Evolutionary conservation across 2,888 invertebrate species (phyloP).

Genomic region (Eristalinus sepulchralis): DNA sequence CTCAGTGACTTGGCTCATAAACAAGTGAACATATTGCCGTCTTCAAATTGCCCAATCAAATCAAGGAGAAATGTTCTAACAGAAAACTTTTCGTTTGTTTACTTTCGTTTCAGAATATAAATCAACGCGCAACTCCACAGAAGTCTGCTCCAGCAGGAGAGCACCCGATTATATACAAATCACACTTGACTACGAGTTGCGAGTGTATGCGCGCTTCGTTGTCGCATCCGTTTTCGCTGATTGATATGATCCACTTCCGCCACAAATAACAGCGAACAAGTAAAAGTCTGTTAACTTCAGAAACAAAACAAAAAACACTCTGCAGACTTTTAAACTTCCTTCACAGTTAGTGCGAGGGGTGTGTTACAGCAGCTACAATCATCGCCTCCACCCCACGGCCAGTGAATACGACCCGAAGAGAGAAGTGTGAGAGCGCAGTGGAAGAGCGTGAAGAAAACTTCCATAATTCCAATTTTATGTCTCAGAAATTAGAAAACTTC

Average conservation of each 20-base stretch:
- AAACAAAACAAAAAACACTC: slow-evolving; percentile 14
- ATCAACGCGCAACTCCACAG: slow-evolving; percentile 43
- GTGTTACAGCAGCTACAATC: neutral
- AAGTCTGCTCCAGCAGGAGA: slow-evolving; percentile 55
- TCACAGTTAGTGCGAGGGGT: neutral
- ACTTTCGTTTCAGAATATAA: slow-evolving; percentile 62
- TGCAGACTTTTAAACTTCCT: slow-evolving; percentile 9
- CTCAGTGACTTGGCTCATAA: neutral
- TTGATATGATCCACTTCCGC: slow-evolving; percentile 49
- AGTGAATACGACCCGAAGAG: neutral
- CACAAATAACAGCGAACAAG: slow-evolving; percentile 7
- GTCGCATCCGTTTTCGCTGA: slow-evolving; percentile 1
- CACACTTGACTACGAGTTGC: slow-evolving; percentile 18
- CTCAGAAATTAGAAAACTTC: slow-evolving; percentile 66
- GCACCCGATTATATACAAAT: slow-evolving; percentile 53
- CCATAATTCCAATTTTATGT: slow-evolving; percentile 62
- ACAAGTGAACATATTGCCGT: neutral
- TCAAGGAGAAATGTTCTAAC: slow-evolving; percentile 19
- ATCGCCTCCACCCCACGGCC: neutral
- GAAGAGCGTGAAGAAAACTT: slow-evolving; percentile 31
- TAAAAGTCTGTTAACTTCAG: slow-evolving; percentile 44
- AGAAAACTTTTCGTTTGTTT: slow-evolving; percentile 32
- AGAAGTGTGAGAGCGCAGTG: neutral
- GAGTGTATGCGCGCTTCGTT: slow-evolving; percentile 3
- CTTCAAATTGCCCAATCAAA: slow-evolving; percentile 18